Evolutionary conservation across 2,113 vertebrate species (phyloP), one percentile per base, ranked within the genome.

Genomic region (Ibidorhyncha struthersii): DNA sequence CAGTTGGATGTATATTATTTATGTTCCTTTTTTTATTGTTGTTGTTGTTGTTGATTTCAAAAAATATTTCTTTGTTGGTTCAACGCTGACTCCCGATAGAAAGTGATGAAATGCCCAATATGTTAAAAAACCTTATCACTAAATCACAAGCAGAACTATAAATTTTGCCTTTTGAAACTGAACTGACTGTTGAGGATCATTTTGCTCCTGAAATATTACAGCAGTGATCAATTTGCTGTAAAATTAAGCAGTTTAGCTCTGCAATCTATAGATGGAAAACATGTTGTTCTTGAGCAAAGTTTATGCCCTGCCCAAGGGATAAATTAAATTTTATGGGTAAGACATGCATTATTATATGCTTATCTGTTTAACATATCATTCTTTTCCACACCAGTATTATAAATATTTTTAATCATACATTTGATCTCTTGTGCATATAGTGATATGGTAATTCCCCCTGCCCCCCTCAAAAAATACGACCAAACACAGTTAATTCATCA

Each of bases 191-290:
- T 98, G 94, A 98, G 97, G 97, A 98, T 98, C 98, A 98, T 98
- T 98, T 98, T 98, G 96, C 95, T 97, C 86, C 98, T 98, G 98
- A 98, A 98, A 98, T 98, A 98, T 98, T 98, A 98, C 94, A 97
- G 97, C 94, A 86, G 97, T 98, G 98, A 98, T 98, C 98, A 98
- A 98, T 98, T 98, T 97, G 98, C 97, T 98, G 95, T 98, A 98
- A 98, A 98, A 98, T 97, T 95, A 98, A 98, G 95, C 96, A 93
- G 97, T 98, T 98, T 98, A 96, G 96, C 97, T 98, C 96, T 97
- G 98, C 98, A 98, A 98, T 98, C 98, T 98, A 98, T 97, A 98
- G 96, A 97, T 96, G 92, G 96, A 95, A 97, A 97, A 97, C 97
- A 97, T 97, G 98, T 98, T 98, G 97, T 97, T 98, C 95, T 97